Evolutionary conservation across 2,888 invertebrate species (phyloP), one percentile per base, ranked within the genome.

Genomic region (Trisateles emortualis): DNA sequence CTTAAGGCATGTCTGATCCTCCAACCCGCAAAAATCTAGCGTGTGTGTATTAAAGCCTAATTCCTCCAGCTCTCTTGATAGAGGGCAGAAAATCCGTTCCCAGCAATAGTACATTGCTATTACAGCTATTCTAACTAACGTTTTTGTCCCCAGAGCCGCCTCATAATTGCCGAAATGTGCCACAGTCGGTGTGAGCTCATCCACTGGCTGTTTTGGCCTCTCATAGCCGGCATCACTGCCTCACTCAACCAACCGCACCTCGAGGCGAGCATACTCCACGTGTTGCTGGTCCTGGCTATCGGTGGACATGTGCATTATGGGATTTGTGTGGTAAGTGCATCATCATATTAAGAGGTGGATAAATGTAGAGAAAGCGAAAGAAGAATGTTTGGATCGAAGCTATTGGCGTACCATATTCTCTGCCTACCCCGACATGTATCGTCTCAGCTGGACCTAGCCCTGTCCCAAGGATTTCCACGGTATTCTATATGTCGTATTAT

Each of bases 111-210:
- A n/a, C n/a, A n/a, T 24, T 13, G 14, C 9, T 9, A 40, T 24
- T 17, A 38, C 4, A 17, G 9, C 10, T 4, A 5, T 19, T 38
- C 11, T 11, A n/a, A 5, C 16, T n/a, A n/a, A 11, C 6, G 0
- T 17, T 2, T 54, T 17, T 39, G 30, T 58, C 90, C 90, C 11
- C 90, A 99, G 99, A 98, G 98, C 84, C 98, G 98, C 6, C 93
- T 99, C 55, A 99, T 99, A 70, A 98, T 99, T 16, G 96, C 98
- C 0, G 99, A 99, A 92, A 99, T 99, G 99, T 97, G 97, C 68
- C 96, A 95, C 71, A 98, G 97, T 4, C 94, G 96, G 45, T 98
- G 98, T 83, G 97, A 98, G 80, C 92, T 95, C 45, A 94, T 97
- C 77, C 97, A 97, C 85, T 95, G 95, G 94, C 93, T 98, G 72